Base-by-base conservation (phyloP, 2,797 vertebrate genomes). In the Manis javanica region DNA sequence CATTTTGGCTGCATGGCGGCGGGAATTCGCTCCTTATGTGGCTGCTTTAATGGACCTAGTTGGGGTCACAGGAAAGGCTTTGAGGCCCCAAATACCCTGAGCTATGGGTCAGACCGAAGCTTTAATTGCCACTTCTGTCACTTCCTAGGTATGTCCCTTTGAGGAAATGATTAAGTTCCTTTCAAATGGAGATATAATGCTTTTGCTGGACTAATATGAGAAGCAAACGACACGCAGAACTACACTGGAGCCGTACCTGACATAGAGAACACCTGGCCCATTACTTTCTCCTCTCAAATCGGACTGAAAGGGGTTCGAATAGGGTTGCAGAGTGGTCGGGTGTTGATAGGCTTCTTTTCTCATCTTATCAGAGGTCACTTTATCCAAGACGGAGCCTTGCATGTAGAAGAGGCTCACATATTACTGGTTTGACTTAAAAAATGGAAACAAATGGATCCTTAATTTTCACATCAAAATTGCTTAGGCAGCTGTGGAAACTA, bases 381-480 rank as follows among this genome's bases (percentile, higher is more conserved):
- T 66, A 74, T 55, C 49, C 11, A 81, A 75, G 42, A 75, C 7
- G 5, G 61, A 18, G 7, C 7, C 24, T 23, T 79, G 57, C 15
- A 23, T 51, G 10, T 55, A 66, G 24, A 82, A 37, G 66, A 77
- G 69, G 31, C 57, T 86, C 68, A 88, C 78, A 78, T 95, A 29
- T 61, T 88, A 61, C 72, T 87, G 14, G 46, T 64, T 71, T 91
- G 49, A 55, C 4, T 90, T 66, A 46, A 87, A 46, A 51, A 37
- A 77, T n/a, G 5, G n/a, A 87, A 95, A 79, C 0, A 68, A 72
- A 87, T 78, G 91, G 14, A 42, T 84, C 79, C 24, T 71, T 78
- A 82, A 88, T 95, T 96, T 95, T 95, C 29, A 68, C 29, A 57
- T 69, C 39, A 95, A 66, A 81, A 69, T 91, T 55, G 87, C 19